Conservation (phyloP, 1,140 invertebrate species). For the Euura lappo region DNA sequence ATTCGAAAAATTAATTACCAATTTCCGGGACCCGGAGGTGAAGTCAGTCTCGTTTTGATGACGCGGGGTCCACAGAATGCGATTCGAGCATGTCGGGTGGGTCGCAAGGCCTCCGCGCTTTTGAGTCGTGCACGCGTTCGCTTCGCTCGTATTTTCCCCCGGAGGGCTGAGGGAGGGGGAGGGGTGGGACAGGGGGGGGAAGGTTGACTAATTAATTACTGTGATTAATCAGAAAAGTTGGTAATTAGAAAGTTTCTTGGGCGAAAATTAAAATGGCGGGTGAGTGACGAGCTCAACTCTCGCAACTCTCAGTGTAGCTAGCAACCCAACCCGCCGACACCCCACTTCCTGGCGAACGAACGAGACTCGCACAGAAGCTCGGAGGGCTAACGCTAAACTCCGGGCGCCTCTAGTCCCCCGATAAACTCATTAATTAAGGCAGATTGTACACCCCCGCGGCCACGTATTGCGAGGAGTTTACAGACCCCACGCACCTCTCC, state of each 20-base stretch:
- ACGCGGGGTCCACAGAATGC: no score
- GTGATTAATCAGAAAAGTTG: slow-evolving; percentile 65
- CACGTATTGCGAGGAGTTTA: neutral
- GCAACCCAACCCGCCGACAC: no score
- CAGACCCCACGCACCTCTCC: neutral
- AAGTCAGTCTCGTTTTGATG: no score
- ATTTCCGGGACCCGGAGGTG: neutral
- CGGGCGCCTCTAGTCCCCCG: slow-evolving; percentile 43
- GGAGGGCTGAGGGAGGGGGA: slow-evolving; percentile 21
- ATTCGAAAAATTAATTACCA: slow-evolving; percentile 9
- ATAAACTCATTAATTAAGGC: slow-evolving; percentile 64
- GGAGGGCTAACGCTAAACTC: slow-evolving; percentile 31
- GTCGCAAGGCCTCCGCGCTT: no score
- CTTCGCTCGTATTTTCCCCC: slow-evolving; percentile 22
- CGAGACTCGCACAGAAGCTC: neutral
- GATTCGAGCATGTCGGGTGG: no score
- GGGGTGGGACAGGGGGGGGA: no score
- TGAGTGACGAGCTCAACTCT: slow-evolving; percentile 29
- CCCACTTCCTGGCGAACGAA: neutral
- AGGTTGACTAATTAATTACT: slow-evolving; percentile 60
- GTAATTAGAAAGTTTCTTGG: slow-evolving; percentile 64
- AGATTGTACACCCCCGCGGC: slow-evolving; percentile 32
- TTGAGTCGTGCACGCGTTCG: slow-evolving; percentile 1
- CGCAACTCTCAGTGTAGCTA: neutral
- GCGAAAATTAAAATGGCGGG: slow-evolving; percentile 61